phyloP scores from a whole-genome alignment of 2,888 invertebrate species.

The Cosmorhoe ocellata region DNA sequence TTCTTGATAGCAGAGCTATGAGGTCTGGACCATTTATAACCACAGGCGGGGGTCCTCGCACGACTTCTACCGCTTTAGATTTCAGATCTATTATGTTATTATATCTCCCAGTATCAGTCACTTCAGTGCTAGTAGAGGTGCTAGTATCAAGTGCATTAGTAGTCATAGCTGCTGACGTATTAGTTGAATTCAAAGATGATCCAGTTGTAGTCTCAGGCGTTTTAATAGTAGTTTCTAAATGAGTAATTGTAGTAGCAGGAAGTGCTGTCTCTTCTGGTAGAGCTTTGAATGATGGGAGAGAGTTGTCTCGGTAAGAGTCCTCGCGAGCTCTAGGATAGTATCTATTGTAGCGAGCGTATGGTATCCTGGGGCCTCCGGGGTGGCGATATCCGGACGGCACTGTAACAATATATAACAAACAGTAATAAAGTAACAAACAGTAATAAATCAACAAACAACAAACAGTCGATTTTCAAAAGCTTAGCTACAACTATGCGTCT shows the following conservation, averaged over 20 bases:
- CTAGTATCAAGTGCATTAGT: no score
- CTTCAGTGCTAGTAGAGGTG: no score
- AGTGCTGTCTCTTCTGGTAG: background rate
- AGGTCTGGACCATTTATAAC: slow-evolving; percentile 4
- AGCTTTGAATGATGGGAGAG: background rate
- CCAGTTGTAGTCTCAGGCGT: background rate
- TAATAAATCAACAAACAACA: no score
- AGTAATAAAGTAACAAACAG: no score
- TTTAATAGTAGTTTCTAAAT: background rate
- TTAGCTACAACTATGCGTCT: no score
- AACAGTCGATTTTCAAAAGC: no score
- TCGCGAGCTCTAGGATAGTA: background rate
- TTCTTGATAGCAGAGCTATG: slow-evolving; percentile 13
- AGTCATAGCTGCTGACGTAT: no score
- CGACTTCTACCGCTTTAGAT: no score
- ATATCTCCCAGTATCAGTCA: no score
- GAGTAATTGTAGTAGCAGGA: background rate
- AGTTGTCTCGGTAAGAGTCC: no score
- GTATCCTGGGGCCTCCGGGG: background rate
- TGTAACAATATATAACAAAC: background rate
- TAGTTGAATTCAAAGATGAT: background rate
- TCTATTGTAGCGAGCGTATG: background rate
- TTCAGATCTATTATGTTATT: no score
- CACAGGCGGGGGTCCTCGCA: no score
- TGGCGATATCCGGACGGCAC: slow-evolving; percentile 2